Evolutionary conservation across 2,888 invertebrate species (phyloP), one percentile per base, ranked within the genome.

Genomic region (Aleiodes alternator): DNA sequence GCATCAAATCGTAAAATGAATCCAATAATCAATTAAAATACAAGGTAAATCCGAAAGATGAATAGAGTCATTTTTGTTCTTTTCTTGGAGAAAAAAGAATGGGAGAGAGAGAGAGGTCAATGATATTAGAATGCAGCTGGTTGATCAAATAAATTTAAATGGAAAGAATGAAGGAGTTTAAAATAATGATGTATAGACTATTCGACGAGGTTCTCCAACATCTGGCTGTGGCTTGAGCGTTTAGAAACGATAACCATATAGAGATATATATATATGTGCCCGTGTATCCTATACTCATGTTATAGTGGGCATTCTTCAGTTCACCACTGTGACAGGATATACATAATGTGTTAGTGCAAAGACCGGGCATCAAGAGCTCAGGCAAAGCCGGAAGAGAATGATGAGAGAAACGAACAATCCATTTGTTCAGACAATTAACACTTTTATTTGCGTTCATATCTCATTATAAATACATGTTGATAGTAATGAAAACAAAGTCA

Each of bases 151-250:
- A 57, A 34, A 12, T 29, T 31, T n/a, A n/a, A 59, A 64, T 14
- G 14, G 11, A 64, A 64, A 43, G 14, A 43, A 59, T 59, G 48
- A 48, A 61, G 7, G 34, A 55, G 6, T 11, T 61, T 64, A 43
- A 48, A 64, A 64, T 43, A 64, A 64, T 64, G 48, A 64, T 64
- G 48, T 48, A 48, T 48, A 64, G 16, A 64, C 23, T 34, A 0
- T 6, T 23, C 38, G 7, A 38, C n/a, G 61, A 61, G 61, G 64
- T 64, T 64, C 23, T 11, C 31, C 50, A 82, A 87, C 87, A 87
- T 87, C 87, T 87, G 87, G 87, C 83, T 85, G 87, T 81, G 87
- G 87, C 87, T 87, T 87, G 82, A 82, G 80, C 84, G 82, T 85
- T 87, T 87, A 87, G 78, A 68, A 51, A 82, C 84, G 82, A 82